phyloP scores from a whole-genome alignment of 1,140 invertebrate genomes.

The Pristionchus pacificus region DNA sequence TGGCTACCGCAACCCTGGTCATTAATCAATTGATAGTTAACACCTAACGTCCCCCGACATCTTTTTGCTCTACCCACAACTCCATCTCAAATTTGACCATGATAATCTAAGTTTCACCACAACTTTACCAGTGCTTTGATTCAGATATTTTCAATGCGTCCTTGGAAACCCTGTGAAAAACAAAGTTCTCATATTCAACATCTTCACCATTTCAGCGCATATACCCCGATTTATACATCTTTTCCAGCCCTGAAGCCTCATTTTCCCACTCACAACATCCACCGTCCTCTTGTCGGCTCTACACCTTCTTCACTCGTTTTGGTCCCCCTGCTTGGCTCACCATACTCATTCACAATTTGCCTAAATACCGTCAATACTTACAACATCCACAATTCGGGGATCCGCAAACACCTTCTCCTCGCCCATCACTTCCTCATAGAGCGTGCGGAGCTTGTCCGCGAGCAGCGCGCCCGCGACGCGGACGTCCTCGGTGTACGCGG shows the following conservation, averaged over 20 bases:
- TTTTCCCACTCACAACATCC: background rate
- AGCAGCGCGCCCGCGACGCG: constrained; percentile 35
- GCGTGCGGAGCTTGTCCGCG: constrained; percentile 22
- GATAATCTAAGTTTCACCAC: too few species aligned
- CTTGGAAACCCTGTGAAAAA: too few species aligned
- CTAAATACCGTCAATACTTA: constrained; percentile 6
- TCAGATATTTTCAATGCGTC: too few species aligned
- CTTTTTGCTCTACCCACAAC: too few species aligned
- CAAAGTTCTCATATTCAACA: too few species aligned
- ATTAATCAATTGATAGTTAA: too few species aligned
- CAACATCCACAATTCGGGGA: constrained; percentile 5
- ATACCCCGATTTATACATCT: background rate
- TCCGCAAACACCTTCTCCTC: background rate
- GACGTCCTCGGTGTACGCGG: constrained; percentile 38
- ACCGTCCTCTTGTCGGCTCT: background rate
- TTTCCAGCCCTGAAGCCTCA: background rate
- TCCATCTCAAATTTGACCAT: too few species aligned
- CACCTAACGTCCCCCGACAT: too few species aligned
- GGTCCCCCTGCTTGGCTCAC: too few species aligned
- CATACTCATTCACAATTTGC: too few species aligned
- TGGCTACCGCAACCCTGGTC: too few species aligned
- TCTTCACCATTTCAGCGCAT: background rate
- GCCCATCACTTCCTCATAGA: constrained; percentile 24
- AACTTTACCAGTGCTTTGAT: too few species aligned
- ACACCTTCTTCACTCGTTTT: constrained; percentile 15